Evolutionary conservation across 2,797 vertebrate species (phyloP), one percentile per base, ranked within the genome.

Genomic region (Epinephelus malabaricus): DNA sequence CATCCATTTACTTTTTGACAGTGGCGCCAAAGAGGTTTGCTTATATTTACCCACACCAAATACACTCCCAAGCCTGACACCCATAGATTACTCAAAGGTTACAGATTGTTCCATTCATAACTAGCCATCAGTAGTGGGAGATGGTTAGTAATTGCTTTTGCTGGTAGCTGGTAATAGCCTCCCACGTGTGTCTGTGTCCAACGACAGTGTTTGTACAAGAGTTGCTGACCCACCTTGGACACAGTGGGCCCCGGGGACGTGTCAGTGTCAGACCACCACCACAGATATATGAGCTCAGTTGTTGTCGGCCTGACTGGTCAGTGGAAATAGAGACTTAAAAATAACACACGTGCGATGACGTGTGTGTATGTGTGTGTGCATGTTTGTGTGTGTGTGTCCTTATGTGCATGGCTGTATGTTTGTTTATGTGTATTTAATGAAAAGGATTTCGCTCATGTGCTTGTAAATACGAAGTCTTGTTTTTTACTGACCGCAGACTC

Each of bases 271-370:
- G 86, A 90, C 83, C 86, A 86, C 84, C 85, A 56, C 77, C 19
- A 64, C 79, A 80, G 90, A 92, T 82, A 94, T 80, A 86, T 78
- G 84, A 92, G 85, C 80, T 87, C 78, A 89, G 85, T 87, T 88
- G 91, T 82, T 88, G 88, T 91, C 80, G 2, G 66, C 79, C 78
- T 82, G 69, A 87, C 80, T 76, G 78, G 59, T 81, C 86, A 87
- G 82, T 90, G 84, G 83, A 92, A 91, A 91, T 38, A 88, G 84
- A 85, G 56, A 79, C 79, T 87, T 87, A 88, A 89, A 90, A 89
- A 91, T 90, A 91, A 86, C 86, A 82, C 60, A 58, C 18, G 4
- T 69, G 71, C 76, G 56, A 21, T 51, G 64, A 43, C 3, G 19
- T 23, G 38, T 27, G 47, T 25, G 25, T 40, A 23, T 49, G 68